A percentile compares a stretch with the other conserved stretches of the same genome.
Conservation (phyloP, 1,140 invertebrate species). For the Triops longicaudatus region DNA sequence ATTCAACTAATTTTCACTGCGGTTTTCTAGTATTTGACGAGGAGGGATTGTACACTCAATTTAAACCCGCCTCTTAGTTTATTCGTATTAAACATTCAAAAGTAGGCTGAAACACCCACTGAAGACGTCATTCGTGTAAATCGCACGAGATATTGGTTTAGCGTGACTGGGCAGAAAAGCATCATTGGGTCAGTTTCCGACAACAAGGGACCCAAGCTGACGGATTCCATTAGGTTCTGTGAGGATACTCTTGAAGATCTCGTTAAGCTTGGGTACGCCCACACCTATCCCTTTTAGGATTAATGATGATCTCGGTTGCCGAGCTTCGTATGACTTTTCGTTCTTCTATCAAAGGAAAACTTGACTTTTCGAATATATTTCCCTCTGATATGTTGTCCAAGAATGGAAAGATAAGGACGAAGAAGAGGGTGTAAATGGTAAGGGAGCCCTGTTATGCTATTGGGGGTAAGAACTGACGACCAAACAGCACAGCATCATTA, state of each 20-base stretch:
- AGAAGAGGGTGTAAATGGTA: background rate
- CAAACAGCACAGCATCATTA: conserved; percentile 11
- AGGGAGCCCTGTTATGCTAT: background rate
- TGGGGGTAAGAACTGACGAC: background rate
- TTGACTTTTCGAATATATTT: background rate
- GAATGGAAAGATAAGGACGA: background rate
- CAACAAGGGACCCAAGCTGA: background rate
- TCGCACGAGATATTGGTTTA: background rate
- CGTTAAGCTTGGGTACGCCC: background rate
- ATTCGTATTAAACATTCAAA: background rate
- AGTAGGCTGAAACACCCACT: background rate
- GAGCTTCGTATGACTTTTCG: background rate
- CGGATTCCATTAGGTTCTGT: conserved; percentile 1
- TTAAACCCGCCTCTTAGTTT: background rate
- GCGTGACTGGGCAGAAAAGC: conserved; percentile 2
- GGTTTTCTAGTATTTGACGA: too few species aligned
- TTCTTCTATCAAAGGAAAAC: background rate
- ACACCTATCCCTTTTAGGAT: background rate
- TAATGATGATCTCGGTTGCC: background rate
- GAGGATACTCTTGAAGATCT: background rate
- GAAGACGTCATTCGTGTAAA: background rate
- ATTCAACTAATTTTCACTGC: too few species aligned
- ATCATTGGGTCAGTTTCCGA: background rate
- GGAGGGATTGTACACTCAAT: too few species aligned
- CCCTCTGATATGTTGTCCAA: background rate